These are phyloP conservation scores for Oscheius sp. DNA, from an alignment of 2,888 invertebrate genomes.

Conservation along the genomic window DNA sequence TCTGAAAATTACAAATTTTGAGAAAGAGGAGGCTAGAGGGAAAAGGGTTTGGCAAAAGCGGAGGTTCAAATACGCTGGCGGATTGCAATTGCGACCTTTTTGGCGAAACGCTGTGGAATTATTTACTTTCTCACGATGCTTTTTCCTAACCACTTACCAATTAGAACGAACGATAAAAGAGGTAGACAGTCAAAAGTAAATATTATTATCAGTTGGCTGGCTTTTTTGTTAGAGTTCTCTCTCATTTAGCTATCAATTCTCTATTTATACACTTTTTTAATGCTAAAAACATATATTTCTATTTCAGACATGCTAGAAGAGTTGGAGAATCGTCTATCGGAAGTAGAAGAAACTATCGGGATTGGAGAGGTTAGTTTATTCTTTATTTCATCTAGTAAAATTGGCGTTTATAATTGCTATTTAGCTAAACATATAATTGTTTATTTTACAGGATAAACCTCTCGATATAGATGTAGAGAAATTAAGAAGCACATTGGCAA, in stretches of 20 bases:
- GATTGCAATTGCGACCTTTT: no score
- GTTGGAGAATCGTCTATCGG: background rate
- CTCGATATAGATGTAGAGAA: background rate
- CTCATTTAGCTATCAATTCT: background rate
- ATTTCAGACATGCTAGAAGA: conserved; percentile 5
- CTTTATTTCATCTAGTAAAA: no score
- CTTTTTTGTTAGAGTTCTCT: background rate
- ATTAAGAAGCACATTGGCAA: conserved; percentile 1
- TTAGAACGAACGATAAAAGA: no score
- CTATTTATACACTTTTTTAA: background rate
- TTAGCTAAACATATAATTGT: background rate
- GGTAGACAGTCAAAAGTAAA: background rate
- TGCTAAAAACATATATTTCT: background rate
- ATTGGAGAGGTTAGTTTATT: background rate
- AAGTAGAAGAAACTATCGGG: background rate
- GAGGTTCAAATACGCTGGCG: no score
- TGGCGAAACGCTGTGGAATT: no score
- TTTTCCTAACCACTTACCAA: no score
- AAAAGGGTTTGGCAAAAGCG: no score
- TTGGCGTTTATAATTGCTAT: no score
- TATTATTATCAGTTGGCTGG: background rate
- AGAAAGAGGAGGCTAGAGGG: no score
- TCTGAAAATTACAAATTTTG: background rate
- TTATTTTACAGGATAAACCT: background rate
- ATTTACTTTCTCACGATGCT: no score